Base-by-base conservation (phyloP, 2,113 vertebrate genomes). In the Podarcis cretensis region DNA sequence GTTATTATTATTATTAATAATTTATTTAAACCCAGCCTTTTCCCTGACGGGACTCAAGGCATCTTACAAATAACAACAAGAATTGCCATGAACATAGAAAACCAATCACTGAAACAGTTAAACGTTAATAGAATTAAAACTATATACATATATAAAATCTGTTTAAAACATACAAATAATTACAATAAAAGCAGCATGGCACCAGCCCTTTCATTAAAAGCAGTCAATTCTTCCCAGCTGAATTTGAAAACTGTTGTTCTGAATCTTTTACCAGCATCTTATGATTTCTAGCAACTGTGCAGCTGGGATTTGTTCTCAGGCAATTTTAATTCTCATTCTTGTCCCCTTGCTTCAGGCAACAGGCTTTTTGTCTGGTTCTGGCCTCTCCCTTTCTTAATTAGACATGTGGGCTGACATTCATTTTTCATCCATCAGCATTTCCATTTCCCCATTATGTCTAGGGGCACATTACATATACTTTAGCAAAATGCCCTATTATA, bases 231-330 rank as follows among this genome's bases (percentile, higher is more conserved):
- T 63, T 81, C 57, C 57, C 54, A 81, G 18, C 12, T 48, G 12
- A 48, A 78, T 25, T 4, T 27, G 40, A 48, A 27, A 81, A 21
- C 30, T 23, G n/a, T n/a, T 20, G 63, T 63, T 32, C 37, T 77
- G 75, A 3, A 16, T 54, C 48, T 54, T n/a, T 82, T 37, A 3
- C 43, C 20, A 82, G 35, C 5, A 20, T 43, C n/a, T 37, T 54
- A 69, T 68, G 35, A 59, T 74, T 74, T 74, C 69, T 69, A 32
- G n/a, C 83, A 74, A 27, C 18, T 74, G n/a, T 37, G n/a, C n/a
- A 75, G 32, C 89, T 91, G 87, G 83, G 87, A 96, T 82, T 2
- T 89, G 79, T 94, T 90, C 90, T 57, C 73, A 90, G 92, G 81
- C 78, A 90, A 83, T 78, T 84, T 71, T 71, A 35, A 82, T 66